Conservation (phyloP, 2,888 invertebrate species). For the Amphimallon solstitiale region DNA sequence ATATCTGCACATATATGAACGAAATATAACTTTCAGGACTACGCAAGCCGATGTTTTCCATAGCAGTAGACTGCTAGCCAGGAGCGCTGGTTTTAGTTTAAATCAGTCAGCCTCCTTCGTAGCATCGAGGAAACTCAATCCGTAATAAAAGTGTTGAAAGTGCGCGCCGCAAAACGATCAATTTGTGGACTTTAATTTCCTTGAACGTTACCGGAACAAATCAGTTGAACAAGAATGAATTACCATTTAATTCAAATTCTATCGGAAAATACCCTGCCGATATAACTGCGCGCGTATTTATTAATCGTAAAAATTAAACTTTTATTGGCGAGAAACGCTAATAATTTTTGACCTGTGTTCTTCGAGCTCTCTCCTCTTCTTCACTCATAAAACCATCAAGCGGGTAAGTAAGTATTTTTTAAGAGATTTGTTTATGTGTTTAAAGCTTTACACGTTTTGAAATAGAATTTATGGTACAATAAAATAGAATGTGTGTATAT, state of each 20-base stretch:
- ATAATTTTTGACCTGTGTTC: background rate
- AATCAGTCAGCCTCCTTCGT: slow-evolving; percentile 23
- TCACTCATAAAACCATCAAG: slow-evolving; percentile 20
- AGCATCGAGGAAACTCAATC: slow-evolving; percentile 20
- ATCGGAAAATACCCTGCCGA: background rate
- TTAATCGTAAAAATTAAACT: background rate
- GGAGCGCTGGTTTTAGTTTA: slow-evolving; percentile 26
- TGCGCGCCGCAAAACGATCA: slow-evolving; percentile 1
- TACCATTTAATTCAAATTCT: too few species aligned
- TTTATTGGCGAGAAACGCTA: background rate
- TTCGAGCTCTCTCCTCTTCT: slow-evolving; percentile 7
- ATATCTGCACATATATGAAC: background rate
- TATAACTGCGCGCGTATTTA: background rate
- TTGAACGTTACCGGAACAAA: too few species aligned
- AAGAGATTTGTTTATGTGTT: slow-evolving; percentile 29
- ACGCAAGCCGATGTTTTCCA: slow-evolving; percentile 27
- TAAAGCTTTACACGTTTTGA: slow-evolving; percentile 18
- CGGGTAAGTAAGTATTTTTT: slow-evolving; percentile 27
- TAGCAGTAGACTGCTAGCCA: slow-evolving; percentile 9
- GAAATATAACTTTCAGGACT: slow-evolving; percentile 23
- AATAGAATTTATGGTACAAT: slow-evolving; percentile 31
- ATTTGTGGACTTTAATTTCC: background rate
- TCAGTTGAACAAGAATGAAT: too few species aligned
- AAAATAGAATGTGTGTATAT: slow-evolving; percentile 3
- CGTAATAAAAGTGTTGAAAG: background rate